A percentile compares a stretch with the other conserved stretches of the same genome.
Evolutionary conservation across 2,797 vertebrate genomes (phyloP).

Genomic region (Smutsia gigantea): DNA sequence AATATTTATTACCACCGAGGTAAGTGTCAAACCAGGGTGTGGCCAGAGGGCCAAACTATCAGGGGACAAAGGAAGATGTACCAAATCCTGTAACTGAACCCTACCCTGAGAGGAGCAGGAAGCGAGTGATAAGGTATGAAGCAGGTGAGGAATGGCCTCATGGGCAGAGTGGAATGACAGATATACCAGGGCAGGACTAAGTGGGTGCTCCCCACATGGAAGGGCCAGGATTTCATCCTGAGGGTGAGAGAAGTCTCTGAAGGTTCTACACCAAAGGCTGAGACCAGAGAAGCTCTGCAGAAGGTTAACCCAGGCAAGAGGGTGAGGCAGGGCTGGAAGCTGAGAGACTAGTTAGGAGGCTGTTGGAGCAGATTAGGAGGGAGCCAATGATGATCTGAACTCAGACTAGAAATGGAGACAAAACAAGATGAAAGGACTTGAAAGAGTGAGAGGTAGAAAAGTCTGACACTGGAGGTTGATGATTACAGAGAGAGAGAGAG

Average conservation of each 20-base stretch:
- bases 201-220: rapidly evolving
- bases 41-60: background rate
- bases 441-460: background rate
- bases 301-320: background rate
- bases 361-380: background rate
- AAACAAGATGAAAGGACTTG: background rate
- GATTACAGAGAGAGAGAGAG: background rate
- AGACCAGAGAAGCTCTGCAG: background rate
- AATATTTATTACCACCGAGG: background rate
- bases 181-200: background rate
- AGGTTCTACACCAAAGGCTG: background rate
- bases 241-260: background rate
- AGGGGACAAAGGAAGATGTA: background rate
- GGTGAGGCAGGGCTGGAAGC: background rate
- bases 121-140: background rate
- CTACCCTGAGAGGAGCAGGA: background rate
- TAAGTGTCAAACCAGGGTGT: background rate
- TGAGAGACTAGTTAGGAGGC: background rate
- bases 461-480: background rate
- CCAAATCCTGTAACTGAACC: background rate
- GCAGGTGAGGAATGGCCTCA: background rate
- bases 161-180: background rate
- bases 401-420: background rate
- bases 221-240: background rate
- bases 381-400: background rate